phyloP scores from a whole-genome alignment of 1,140 invertebrate genomes.

The Akabosia matsudoensis region DNA sequence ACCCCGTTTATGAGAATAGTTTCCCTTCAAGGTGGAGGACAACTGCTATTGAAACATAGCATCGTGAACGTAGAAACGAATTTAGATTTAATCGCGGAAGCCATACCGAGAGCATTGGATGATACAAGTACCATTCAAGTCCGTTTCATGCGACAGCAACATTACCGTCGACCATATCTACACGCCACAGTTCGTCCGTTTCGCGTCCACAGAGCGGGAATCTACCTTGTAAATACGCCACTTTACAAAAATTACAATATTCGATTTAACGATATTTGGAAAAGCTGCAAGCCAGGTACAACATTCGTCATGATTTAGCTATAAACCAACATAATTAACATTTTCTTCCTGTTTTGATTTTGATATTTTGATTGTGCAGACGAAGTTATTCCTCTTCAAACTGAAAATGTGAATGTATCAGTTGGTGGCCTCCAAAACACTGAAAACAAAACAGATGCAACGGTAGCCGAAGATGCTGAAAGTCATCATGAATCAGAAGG shows the following conservation, averaged over 20 bases:
- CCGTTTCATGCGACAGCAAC: conserved; percentile 28
- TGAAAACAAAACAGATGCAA: too few relatives aligned
- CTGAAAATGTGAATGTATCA: too few relatives aligned
- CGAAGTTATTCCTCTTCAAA: too few relatives aligned
- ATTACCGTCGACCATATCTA: conserved; percentile 29
- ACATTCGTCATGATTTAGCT: background rate
- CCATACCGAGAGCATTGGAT: conserved; percentile 33
- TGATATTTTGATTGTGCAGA: too few relatives aligned
- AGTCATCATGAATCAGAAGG: too few relatives aligned
- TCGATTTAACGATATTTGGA: too few relatives aligned
- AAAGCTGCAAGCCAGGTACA: too few relatives aligned
- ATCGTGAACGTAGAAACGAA: conserved; percentile 36
- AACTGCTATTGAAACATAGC: conserved; percentile 26
- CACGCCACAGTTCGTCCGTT: conserved; percentile 31
- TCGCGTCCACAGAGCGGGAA: conserved; percentile 27
- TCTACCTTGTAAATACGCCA: conserved; percentile 22
- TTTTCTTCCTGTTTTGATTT: too few relatives aligned
- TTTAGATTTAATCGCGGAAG: conserved; percentile 15
- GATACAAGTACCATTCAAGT: conserved; percentile 36
- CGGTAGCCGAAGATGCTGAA: too few relatives aligned
- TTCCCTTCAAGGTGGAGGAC: conserved; percentile 2
- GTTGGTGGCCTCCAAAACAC: too few relatives aligned
- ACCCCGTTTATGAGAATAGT: conserved; percentile 41
- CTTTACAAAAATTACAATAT: conserved; percentile 27
- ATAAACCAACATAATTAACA: too few relatives aligned